Percentiles rank a stretch among this genome's conserved stretches.
Conservation (phyloP, 2,797 vertebrate species). For the Myotis myotis region DNA sequence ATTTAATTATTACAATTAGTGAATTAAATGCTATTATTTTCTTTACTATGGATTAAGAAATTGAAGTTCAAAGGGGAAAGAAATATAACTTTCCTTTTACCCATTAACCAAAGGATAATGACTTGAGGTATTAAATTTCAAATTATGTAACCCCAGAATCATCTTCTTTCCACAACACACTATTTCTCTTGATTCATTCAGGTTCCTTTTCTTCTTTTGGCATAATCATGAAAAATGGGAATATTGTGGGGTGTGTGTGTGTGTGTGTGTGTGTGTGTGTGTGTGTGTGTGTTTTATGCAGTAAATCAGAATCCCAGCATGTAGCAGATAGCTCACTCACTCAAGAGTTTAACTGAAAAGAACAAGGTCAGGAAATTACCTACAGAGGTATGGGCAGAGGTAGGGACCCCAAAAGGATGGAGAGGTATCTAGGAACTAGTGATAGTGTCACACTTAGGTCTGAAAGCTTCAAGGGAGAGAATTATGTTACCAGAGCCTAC, state of each 20-base stretch:
- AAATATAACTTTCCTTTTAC: neutral
- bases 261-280: neutral
- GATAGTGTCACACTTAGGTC: neutral
- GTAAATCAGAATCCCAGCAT: neutral
- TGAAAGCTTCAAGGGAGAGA: neutral
- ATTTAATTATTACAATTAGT: neutral
- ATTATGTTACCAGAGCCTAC: neutral
- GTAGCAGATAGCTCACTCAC: neutral
- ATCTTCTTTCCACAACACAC: neutral
- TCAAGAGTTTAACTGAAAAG: neutral
- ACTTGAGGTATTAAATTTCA: neutral
- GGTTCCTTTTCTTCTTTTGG: neutral
- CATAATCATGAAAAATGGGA: neutral
- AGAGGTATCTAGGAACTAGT: neutral
- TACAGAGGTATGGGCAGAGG: neutral
- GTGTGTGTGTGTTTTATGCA: neutral
- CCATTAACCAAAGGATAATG: neutral
- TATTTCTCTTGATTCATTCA: neutral
- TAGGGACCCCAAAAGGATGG: neutral
- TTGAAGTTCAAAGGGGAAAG: neutral
- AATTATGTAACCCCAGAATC: neutral
- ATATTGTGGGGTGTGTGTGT: neutral
- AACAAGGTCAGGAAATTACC: neutral
- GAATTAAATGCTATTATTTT: neutral
- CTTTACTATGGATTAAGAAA: neutral